Percentiles rank a stretch among this genome's conserved stretches.
Conservation (phyloP, 2,113 vertebrate genomes). For the Sciurus niger region DNA sequence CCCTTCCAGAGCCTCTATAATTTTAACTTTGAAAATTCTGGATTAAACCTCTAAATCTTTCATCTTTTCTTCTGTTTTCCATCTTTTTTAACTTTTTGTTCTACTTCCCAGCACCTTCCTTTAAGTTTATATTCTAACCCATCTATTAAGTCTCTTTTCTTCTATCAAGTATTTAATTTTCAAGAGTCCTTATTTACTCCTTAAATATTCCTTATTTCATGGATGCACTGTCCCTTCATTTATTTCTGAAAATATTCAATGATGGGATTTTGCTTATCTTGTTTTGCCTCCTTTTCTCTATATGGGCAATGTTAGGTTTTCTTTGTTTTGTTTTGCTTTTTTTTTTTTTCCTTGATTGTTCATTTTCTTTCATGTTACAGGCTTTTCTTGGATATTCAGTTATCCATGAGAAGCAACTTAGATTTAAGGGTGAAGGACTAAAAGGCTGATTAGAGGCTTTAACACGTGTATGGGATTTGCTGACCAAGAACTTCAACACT, state of each 20-base stretch:
- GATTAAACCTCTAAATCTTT: neutral
- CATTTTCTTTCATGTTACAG: neutral
- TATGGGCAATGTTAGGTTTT: neutral
- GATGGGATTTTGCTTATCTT: neutral
- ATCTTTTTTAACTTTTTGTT: neutral
- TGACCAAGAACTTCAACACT: neutral
- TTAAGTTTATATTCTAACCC: conserved; percentile 11
- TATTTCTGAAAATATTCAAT: conserved; percentile 22
- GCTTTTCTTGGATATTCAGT: neutral
- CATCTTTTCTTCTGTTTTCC: neutral
- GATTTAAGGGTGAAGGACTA: neutral
- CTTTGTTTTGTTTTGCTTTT: neutral
- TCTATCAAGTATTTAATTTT: neutral
- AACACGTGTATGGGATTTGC: neutral
- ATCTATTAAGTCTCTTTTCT: neutral
- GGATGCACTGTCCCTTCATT: neutral
- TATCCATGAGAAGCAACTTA: neutral
- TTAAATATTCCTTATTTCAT: neutral
- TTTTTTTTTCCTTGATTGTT: neutral
- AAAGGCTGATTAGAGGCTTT: neutral
- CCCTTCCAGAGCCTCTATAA: neutral
- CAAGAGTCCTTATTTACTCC: neutral
- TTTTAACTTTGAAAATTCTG: neutral
- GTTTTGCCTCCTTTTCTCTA: neutral
- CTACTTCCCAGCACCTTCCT: neutral